Conservation (phyloP, 2,113 vertebrate genomes). For the Rousettus leschenaultii region DNA sequence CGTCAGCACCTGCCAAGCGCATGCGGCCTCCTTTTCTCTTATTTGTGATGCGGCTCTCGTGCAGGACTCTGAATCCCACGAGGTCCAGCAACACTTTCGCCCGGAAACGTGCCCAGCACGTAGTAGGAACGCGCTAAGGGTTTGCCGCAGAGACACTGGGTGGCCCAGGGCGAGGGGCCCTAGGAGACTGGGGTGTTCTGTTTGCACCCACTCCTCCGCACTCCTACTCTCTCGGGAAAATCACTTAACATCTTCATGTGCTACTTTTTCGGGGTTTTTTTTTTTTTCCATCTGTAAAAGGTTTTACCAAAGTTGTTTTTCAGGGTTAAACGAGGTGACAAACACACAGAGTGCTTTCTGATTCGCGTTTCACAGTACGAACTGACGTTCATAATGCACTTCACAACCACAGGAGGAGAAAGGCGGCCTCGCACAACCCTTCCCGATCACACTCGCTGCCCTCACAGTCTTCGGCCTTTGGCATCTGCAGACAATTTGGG, state of each 20-base stretch:
- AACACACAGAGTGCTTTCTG: background rate
- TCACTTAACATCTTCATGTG: fast-evolving
- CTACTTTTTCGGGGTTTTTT: background rate
- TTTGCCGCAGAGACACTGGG: background rate
- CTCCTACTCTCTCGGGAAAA: background rate
- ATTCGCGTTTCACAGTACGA: fast-evolving
- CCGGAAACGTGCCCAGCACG: background rate
- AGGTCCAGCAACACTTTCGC: background rate
- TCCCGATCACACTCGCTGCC: background rate
- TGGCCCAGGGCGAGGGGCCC: background rate
- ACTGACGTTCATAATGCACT: fast-evolving
- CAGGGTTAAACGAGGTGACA: background rate
- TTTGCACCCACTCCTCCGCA: fast-evolving
- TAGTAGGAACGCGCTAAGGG: fast-evolving
- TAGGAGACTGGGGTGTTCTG: fast-evolving
- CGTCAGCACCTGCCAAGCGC: fast-evolving
- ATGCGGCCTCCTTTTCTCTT: fast-evolving
- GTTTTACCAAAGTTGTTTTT: background rate
- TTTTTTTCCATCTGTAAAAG: too few relatives aligned
- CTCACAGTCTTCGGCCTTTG: background rate
- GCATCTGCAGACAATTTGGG: background rate
- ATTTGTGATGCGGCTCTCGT: fast-evolving
- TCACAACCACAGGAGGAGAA: background rate
- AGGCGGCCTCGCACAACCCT: fast-evolving
- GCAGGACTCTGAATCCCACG: background rate